Conservation (phyloP, 2,113 vertebrate species). For the Patagioenas fasciata region DNA sequence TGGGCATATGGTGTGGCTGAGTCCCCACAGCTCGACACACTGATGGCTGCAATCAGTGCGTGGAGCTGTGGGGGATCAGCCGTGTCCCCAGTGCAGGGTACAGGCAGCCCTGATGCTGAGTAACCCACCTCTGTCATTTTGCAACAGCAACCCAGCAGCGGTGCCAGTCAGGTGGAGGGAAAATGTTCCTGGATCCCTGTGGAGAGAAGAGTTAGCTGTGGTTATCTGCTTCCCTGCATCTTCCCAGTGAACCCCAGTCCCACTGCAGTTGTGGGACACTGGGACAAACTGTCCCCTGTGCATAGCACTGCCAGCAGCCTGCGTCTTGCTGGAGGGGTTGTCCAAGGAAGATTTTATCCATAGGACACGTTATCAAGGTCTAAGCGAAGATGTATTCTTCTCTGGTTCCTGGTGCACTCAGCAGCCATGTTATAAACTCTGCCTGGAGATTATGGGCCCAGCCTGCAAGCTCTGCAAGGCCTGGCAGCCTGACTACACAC, state of each 20-base stretch:
- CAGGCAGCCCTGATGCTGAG: not conserved
- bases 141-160: not conserved
- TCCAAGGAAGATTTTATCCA: not conserved
- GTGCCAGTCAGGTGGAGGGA: too few species aligned
- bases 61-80: not conserved
- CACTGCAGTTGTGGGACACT: fast-evolving
- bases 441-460: not conserved
- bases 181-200: not conserved
- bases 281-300: not conserved
- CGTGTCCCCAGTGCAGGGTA: fast-evolving
- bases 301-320: not conserved
- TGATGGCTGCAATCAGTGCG: not conserved
- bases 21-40: not conserved
- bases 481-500: not conserved
- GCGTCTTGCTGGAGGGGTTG: not conserved
- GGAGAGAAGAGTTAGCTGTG: not conserved
- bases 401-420: not conserved
- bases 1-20: not conserved
- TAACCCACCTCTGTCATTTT: not conserved
- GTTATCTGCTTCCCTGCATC: not conserved
- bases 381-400: not conserved
- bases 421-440: not conserved
- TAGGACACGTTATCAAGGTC: not conserved
- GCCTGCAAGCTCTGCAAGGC: not conserved
- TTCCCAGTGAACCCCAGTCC: not conserved